Evolutionary conservation across 2,888 invertebrate genomes (phyloP).

Genomic region (Geotrupes spiniger): DNA sequence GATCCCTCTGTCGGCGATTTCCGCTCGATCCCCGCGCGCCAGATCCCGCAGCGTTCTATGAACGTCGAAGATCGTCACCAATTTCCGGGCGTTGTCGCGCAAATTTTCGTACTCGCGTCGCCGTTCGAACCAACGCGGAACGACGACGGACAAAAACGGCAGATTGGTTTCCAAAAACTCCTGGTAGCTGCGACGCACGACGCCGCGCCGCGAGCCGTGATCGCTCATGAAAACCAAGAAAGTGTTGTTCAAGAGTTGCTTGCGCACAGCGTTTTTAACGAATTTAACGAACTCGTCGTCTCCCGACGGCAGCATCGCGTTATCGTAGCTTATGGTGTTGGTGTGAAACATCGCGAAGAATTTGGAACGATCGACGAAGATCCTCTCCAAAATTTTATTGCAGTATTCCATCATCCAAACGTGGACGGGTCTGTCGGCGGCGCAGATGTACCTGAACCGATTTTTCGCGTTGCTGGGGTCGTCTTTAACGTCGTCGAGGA

Average conservation of each 20-base stretch:
- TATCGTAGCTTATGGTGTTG: slow-evolving; percentile 77
- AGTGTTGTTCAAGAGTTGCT: no score
- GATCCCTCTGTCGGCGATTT: slow-evolving; percentile 56
- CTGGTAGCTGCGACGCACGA: slow-evolving; percentile 76
- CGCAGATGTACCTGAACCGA: slow-evolving; percentile 64
- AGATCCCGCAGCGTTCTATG: slow-evolving; percentile 74
- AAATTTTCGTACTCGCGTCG: slow-evolving; percentile 63
- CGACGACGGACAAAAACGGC: slow-evolving; percentile 70
- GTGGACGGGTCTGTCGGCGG: slow-evolving; percentile 66
- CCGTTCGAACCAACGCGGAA: slow-evolving; percentile 73
- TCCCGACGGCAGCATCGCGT: slow-evolving; percentile 71
- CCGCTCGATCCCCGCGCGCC: no score
- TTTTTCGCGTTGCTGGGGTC: slow-evolving; percentile 62
- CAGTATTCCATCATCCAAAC: slow-evolving; percentile 70
- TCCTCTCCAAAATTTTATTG: slow-evolving; percentile 58
- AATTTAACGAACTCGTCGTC: slow-evolving; percentile 63
- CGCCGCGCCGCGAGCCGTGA: slow-evolving; percentile 85
- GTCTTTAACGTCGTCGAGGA: slow-evolving; percentile 54
- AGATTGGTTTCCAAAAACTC: slow-evolving; percentile 82
- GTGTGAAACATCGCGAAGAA: slow-evolving; percentile 84
- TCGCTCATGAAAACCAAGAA: slow-evolving; percentile 74
- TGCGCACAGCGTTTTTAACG: slow-evolving; percentile 54
- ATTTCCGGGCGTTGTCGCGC: slow-evolving; percentile 60
- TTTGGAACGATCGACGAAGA: slow-evolving; percentile 57
- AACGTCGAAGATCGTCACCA: slow-evolving; percentile 80